Conservation (phyloP, 2,113 vertebrate species). For the Dryoscopus gambensis region DNA sequence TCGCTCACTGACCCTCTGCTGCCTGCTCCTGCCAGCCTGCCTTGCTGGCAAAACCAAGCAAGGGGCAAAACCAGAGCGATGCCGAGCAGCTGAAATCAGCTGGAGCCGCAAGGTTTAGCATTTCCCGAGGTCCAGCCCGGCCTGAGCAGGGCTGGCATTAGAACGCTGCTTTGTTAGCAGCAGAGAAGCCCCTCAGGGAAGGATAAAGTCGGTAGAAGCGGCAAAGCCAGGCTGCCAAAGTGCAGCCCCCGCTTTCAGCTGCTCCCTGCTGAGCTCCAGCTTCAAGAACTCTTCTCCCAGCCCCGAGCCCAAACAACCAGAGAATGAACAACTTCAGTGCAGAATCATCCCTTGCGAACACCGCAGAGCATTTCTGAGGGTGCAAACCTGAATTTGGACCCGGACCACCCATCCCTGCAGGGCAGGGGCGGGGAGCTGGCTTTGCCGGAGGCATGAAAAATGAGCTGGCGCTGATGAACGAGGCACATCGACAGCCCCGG, state of each 20-base stretch:
- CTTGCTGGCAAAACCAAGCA: neutral
- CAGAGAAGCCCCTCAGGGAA: neutral
- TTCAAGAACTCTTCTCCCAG: neutral
- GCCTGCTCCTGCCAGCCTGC: neutral
- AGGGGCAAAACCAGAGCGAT: neutral
- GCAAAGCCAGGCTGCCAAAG: neutral
- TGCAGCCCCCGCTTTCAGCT: neutral
- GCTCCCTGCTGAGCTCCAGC: neutral
- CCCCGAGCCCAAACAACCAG: neutral
- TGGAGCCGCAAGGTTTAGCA: neutral
- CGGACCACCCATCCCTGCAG: rapidly evolving
- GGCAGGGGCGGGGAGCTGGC: neutral
- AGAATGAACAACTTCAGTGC: rapidly evolving
- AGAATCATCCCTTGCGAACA: neutral
- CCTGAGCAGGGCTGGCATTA: neutral
- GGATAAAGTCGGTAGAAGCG: neutral
- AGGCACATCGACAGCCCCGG: neutral
- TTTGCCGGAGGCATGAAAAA: neutral
- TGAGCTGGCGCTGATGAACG: rapidly evolving
- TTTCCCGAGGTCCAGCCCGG: neutral
- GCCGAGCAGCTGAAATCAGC: neutral
- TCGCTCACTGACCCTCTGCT: rapidly evolving
- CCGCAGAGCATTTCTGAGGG: rapidly evolving
- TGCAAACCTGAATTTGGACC: neutral
- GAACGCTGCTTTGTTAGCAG: neutral